Conservation (phyloP, 2,888 invertebrate species). For the Holacanthella duospinosa region DNA sequence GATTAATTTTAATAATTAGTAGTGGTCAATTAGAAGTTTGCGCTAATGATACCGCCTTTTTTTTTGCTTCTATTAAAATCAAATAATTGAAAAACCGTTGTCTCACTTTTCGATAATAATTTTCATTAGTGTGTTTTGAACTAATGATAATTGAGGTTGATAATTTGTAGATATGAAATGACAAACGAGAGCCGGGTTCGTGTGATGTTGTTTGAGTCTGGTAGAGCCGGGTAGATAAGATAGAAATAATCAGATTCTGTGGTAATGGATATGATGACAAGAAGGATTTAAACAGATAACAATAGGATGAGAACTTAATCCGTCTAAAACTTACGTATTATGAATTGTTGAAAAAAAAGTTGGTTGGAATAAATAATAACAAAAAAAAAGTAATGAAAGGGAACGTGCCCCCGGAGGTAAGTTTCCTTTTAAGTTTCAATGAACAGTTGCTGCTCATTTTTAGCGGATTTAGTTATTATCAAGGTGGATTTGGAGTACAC, state of each 20-base stretch:
- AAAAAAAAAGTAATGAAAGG: background rate
- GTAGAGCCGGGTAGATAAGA: too few relatives aligned
- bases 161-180: too few relatives aligned
- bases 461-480: background rate
- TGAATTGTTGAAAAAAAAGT: background rate
- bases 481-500: background rate
- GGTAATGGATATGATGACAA: constrained; percentile 4
- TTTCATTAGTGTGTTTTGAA: too few relatives aligned
- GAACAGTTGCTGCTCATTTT: constrained; percentile 1
- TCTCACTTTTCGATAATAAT: too few relatives aligned
- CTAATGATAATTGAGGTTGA: too few relatives aligned
- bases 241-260: background rate
- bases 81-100: too few relatives aligned
- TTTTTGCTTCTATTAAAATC: too few relatives aligned
- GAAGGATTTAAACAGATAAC: background rate
- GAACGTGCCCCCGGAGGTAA: background rate
- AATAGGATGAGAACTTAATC: constrained; percentile 6
- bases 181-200: too few relatives aligned
- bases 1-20: too few relatives aligned
- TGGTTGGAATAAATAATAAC: background rate
- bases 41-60: too few relatives aligned
- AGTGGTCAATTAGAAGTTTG: too few relatives aligned
- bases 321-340: background rate
- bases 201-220: too few relatives aligned
- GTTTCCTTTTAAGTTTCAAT: background rate